phyloP scores from a whole-genome alignment of 2,797 vertebrate species.

The Schizopygopsis malacanthus region DNA sequence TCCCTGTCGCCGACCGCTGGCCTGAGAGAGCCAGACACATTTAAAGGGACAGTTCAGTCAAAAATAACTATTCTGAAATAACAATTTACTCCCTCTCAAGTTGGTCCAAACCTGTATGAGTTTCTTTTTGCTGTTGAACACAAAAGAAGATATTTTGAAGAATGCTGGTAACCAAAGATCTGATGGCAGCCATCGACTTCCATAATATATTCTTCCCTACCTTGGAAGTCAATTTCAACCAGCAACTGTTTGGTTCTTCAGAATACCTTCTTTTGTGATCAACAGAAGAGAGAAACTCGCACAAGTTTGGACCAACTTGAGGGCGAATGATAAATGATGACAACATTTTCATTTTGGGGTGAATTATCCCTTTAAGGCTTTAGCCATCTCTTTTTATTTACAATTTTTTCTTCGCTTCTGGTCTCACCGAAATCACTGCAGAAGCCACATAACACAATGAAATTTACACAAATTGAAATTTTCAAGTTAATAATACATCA shows the following conservation, averaged over 20 bases:
- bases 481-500: background rate
- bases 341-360: background rate
- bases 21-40: conserved; percentile 70
- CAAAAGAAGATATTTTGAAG: background rate
- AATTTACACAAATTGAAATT: background rate
- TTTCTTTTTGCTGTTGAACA: background rate
- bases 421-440: background rate
- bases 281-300: background rate
- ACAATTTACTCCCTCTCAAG: background rate
- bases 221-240: background rate
- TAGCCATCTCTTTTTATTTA: background rate
- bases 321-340: background rate
- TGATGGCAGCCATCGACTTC: background rate
- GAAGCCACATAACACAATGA: background rate
- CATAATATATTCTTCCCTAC: background rate
- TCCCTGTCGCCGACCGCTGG: conserved; percentile 89
- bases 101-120: background rate
- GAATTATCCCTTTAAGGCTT: background rate
- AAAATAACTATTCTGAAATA: background rate
- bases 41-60: background rate
- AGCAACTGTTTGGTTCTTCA: background rate
- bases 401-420: background rate
- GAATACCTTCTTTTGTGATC: background rate
- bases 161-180: background rate
- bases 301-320: background rate